Conservation (phyloP, 2,797 vertebrate species). For the Helarctos malayanus region DNA sequence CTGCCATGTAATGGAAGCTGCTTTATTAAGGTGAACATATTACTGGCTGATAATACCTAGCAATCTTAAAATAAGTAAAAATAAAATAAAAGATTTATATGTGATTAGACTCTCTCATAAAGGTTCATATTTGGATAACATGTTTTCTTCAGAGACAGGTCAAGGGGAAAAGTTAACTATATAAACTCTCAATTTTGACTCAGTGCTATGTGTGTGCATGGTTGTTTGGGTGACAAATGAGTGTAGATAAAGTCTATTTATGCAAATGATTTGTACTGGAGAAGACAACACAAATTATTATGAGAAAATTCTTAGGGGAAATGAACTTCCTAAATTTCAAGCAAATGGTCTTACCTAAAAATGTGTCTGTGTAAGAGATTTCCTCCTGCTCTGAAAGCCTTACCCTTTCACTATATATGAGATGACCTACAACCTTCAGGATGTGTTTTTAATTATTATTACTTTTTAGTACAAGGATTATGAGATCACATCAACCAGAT, state of each 20-base stretch:
- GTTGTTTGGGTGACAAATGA: not conserved
- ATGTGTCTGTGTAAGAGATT: not conserved
- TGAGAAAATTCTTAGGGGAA: constrained; percentile 22
- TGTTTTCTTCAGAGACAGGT: not conserved
- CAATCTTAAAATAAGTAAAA: not conserved
- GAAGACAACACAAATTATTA: not conserved
- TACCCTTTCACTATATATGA: not conserved
- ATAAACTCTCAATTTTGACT: not conserved
- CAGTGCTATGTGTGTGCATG: not conserved
- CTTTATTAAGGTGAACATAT: not conserved
- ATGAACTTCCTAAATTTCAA: not conserved
- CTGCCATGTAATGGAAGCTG: not conserved
- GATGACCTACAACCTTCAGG: not conserved
- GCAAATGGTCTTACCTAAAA: not conserved
- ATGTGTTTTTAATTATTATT: not conserved
- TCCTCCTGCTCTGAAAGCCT: not conserved
- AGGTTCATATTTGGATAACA: not conserved
- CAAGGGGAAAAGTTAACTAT: not conserved
- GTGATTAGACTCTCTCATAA: not conserved
- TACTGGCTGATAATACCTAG: not conserved
- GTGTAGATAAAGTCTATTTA: not conserved
- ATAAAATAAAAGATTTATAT: not conserved
- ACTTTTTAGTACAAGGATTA: not conserved
- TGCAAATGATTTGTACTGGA: not conserved
- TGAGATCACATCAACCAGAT: not conserved